These are phyloP conservation scores for Blera fallax DNA, from an alignment of 2,888 invertebrate species.

Conservation along the genomic window DNA sequence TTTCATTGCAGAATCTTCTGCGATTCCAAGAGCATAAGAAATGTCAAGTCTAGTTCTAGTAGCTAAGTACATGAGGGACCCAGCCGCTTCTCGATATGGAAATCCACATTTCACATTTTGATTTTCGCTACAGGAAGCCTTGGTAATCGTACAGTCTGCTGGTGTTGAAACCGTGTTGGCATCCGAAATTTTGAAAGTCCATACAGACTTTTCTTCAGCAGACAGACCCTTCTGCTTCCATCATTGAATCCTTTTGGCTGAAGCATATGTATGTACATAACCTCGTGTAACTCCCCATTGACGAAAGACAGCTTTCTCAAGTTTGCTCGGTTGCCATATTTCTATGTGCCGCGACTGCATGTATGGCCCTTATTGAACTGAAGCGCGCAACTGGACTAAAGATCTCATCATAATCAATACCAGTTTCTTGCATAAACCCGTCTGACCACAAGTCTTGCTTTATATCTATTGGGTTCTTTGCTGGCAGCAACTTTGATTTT, in stretches of 20 bases:
- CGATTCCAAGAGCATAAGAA: constrained; percentile 35
- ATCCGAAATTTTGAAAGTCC: background rate
- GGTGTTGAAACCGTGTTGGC: background rate
- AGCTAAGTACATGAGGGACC: background rate
- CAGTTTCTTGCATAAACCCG: background rate
- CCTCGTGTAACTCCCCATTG: constrained; percentile 42
- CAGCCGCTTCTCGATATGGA: no score
- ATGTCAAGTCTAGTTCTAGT: constrained; percentile 45
- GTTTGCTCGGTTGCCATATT: background rate
- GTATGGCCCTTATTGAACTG: background rate
- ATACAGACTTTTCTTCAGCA: constrained; percentile 53
- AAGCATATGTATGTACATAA: constrained; percentile 11
- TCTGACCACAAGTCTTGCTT: background rate
- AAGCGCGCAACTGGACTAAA: constrained; percentile 10
- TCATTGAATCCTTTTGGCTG: constrained; percentile 64
- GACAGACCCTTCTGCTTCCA: constrained; percentile 51
- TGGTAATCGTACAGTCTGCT: background rate
- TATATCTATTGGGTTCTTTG: constrained; percentile 8
- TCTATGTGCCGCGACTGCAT: background rate
- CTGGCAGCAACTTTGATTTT: constrained; percentile 5
- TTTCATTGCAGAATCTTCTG: constrained; percentile 1
- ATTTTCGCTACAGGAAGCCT: no score
- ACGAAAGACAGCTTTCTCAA: constrained; percentile 21
- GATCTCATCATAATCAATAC: background rate
- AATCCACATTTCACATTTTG: no score